Evolutionary conservation across 2,888 invertebrate genomes (phyloP), one percentile per base, ranked within the genome.

Genomic region (Ischnura elegans): DNA sequence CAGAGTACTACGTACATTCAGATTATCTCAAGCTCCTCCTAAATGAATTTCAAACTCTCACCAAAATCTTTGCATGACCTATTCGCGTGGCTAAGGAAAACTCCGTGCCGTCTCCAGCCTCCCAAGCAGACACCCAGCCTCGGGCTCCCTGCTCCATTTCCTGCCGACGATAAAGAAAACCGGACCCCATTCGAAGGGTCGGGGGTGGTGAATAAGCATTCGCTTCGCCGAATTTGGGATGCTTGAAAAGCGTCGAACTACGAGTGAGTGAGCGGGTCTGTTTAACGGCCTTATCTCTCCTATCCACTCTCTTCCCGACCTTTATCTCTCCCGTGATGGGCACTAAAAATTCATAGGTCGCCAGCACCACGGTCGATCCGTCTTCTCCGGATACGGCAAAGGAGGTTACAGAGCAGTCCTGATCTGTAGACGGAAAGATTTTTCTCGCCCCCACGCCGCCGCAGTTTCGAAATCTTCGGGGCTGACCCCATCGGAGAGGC

Each of bases 31-130:
- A n/a, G n/a, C n/a, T n/a, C n/a, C n/a, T n/a, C n/a, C n/a, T n/a
- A n/a, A n/a, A n/a, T n/a, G n/a, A n/a, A n/a, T n/a, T n/a, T n/a
- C n/a, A n/a, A n/a, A n/a, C n/a, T n/a, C n/a, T n/a, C n/a, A n/a
- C n/a, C n/a, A n/a, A n/a, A n/a, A n/a, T 61, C 25, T 25, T 61
- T 61, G n/a, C n/a, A n/a, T n/a, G n/a, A 61, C n/a, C n/a, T 61
- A 25, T 25, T n/a, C n/a, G n/a, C n/a, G 8, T n/a, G n/a, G 2
- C 61, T n/a, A 25, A 0, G 25, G 0, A 8, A 0, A n/a, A 0
- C 2, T 61, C 21, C 61, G 6, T 1, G n/a, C 8, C 25, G n/a
- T 61, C 61, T 6, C n/a, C n/a, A n/a, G 61, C n/a, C 61, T 61
- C 2, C 61, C 61, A 2, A 8, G 61, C 61, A 3, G 76, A 36